Conservation (phyloP, 2,888 invertebrate species). For the Melanchra persicariae region DNA sequence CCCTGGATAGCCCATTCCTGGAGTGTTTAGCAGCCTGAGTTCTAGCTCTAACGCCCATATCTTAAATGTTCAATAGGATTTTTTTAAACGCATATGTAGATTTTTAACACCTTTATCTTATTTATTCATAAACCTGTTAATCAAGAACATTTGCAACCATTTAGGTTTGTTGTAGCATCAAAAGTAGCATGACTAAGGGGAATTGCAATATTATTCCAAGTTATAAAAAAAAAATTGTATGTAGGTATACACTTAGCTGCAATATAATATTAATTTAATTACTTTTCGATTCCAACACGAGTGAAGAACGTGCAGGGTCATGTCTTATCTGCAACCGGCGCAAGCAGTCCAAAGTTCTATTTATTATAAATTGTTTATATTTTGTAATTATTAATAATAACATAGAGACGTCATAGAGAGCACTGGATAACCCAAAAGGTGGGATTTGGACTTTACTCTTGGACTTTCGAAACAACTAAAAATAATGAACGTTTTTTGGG, state of each 20-base stretch:
- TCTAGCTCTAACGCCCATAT: too few species aligned
- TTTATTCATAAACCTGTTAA: too few species aligned
- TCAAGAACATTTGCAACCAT: too few species aligned
- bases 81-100: too few species aligned
- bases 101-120: too few species aligned
- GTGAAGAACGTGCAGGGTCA: slow-evolving; percentile 32
- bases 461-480: slow-evolving; percentile 4
- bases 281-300: slow-evolving; percentile 6
- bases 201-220: background rate
- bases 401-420: slow-evolving; percentile 35
- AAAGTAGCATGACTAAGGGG: background rate
- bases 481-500: slow-evolving; percentile 2
- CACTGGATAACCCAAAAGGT: slow-evolving; percentile 19
- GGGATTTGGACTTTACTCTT: background rate
- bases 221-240: background rate
- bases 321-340: slow-evolving; percentile 20
- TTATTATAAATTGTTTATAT: background rate
- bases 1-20: too few species aligned
- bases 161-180: too few species aligned
- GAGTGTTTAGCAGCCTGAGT: too few species aligned
- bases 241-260: background rate
- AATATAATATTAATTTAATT: background rate
- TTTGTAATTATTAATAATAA: background rate
- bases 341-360: slow-evolving; percentile 26
- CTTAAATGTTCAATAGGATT: too few species aligned